Percentiles rank a stretch among this genome's conserved stretches.
Evolutionary conservation across 2,797 vertebrate species (phyloP).

Genomic region (Eulemur rubriventer): DNA sequence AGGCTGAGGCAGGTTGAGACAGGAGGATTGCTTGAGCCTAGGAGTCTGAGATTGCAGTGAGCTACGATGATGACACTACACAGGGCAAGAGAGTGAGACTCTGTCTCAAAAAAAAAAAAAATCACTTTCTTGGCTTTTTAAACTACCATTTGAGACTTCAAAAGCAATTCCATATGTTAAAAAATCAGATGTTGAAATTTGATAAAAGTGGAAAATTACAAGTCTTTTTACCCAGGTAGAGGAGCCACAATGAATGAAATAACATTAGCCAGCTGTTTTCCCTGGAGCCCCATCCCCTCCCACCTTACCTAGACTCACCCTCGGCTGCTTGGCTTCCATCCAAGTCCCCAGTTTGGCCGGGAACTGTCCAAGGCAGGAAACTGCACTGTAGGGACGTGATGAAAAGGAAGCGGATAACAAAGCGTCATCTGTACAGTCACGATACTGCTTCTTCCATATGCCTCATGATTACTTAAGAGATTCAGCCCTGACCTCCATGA

Average conservation of each 20-base stretch:
- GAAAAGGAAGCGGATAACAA: background rate
- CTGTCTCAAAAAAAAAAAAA: too few species aligned
- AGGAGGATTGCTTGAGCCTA: too few species aligned
- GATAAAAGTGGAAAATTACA: constrained; percentile 21
- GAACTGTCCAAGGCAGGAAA: constrained; percentile 12
- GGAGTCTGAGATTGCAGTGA: too few species aligned
- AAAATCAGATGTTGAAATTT: constrained; percentile 26
- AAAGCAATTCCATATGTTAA: constrained; percentile 15
- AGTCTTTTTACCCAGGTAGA: background rate
- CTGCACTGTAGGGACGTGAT: background rate
- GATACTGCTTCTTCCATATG: background rate
- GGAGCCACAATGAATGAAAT: background rate
- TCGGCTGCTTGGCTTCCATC: background rate
- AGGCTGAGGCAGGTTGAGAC: too few species aligned
- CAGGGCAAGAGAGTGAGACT: too few species aligned
- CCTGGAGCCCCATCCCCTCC: background rate
- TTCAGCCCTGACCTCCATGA: background rate
- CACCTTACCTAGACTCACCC: background rate
- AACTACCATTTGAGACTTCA: background rate
- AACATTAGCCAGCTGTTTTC: constrained; percentile 27
- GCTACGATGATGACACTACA: too few species aligned
- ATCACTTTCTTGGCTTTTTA: background rate
- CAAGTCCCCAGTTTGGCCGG: background rate
- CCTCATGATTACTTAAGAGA: constrained; percentile 8
- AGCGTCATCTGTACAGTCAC: background rate